Evolutionary conservation across 2,797 vertebrate genomes (phyloP).

Genomic region (Tauraco hartlaubi): DNA sequence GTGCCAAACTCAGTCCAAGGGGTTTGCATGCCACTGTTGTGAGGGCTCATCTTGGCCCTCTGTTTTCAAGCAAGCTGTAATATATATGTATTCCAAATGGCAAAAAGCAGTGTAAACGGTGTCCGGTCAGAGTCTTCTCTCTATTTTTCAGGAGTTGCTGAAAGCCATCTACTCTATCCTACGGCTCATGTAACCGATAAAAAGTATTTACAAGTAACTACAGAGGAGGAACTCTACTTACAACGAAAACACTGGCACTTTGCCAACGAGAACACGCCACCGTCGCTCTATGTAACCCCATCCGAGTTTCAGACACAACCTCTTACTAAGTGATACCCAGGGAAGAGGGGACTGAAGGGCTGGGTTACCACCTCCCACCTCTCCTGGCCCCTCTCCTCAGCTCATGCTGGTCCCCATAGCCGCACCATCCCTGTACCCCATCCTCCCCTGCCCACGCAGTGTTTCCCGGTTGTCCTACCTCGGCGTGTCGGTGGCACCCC

Average conservation of each 20-base stretch:
- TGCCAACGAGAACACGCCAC: not conserved
- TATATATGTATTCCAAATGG: not conserved
- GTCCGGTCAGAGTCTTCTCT: not conserved
- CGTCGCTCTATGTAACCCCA: not conserved
- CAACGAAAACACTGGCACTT: not conserved
- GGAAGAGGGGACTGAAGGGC: not conserved
- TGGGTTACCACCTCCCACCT: not conserved
- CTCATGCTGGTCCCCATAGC: not conserved
- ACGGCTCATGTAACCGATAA: not conserved
- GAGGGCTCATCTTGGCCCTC: not conserved
- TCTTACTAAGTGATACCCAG: fast-evolving
- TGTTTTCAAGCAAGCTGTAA: not conserved
- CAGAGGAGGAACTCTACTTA: not conserved
- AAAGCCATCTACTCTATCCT: not conserved
- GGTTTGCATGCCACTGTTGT: not conserved
- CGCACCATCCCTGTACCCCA: fast-evolving
- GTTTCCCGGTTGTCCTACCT: not conserved
- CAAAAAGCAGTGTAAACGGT: not conserved
- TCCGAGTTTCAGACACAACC: not conserved
- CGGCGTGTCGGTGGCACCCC: fast-evolving
- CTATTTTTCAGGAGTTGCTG: not conserved
- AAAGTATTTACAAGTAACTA: not conserved
- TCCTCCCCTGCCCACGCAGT: fast-evolving
- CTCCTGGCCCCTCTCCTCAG: not conserved
- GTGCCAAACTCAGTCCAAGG: not conserved